Evolutionary conservation across 2,888 invertebrate genomes (phyloP).

Genomic region (Panopea generosa): DNA sequence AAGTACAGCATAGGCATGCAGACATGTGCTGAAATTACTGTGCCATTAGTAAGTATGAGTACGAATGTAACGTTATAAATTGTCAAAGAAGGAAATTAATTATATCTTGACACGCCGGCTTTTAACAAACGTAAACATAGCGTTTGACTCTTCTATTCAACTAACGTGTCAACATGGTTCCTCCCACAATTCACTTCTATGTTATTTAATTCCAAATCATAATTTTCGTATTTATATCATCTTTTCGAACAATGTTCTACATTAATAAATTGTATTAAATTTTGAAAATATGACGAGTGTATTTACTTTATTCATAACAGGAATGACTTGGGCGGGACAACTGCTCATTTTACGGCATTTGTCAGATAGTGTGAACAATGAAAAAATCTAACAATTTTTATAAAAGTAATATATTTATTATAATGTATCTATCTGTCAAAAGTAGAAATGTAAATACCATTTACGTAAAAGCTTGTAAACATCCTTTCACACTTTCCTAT

Average conservation of each 20-base stretch:
- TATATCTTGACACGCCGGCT: constrained; percentile 3
- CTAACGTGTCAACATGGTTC: constrained; percentile 21
- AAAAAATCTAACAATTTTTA: not conserved
- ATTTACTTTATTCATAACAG: not conserved
- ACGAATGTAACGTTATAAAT: too few relatives aligned
- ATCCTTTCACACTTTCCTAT: too few relatives aligned
- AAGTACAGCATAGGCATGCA: too few relatives aligned
- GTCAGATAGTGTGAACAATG: not conserved
- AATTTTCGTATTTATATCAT: constrained; percentile 45
- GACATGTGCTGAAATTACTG: too few relatives aligned
- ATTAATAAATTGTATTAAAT: constrained; percentile 37
- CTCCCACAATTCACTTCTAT: constrained; percentile 18
- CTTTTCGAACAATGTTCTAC: constrained; percentile 27
- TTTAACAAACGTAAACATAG: constrained; percentile 1
- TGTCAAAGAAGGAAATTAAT: not conserved
- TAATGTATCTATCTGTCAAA: constrained; percentile 6
- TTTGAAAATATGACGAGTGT: constrained; percentile 11
- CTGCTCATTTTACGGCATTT: not conserved
- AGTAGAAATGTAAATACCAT: not conserved
- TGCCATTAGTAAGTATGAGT: too few relatives aligned
- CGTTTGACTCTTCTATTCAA: constrained; percentile 8
- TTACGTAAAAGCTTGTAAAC: not conserved
- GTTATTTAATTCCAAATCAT: constrained; percentile 29
- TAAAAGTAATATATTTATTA: constrained; percentile 4
- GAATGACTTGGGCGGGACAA: not conserved